phyloP scores from a whole-genome alignment of 2,797 vertebrate species.

The Eptatretus atami region DNA sequence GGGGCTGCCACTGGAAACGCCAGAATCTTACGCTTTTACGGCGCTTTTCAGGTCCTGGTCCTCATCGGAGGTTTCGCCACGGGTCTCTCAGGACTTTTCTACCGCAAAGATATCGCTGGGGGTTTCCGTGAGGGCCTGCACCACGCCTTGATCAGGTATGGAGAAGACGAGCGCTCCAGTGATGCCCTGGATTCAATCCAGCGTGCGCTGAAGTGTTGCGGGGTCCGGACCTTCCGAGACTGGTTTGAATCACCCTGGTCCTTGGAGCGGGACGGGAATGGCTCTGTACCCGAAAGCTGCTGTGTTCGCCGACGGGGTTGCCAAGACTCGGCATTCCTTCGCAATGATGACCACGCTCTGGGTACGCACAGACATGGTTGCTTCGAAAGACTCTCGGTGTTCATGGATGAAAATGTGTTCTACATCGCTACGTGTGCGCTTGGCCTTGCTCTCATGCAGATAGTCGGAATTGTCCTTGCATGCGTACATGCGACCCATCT shows the following conservation, averaged over 20 bases:
- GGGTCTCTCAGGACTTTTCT: constrained; percentile 38
- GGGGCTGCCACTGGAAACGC: constrained; percentile 39
- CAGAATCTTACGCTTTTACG: constrained; percentile 30
- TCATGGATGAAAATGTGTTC: constrained; percentile 36
- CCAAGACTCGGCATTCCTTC: constrained; percentile 8
- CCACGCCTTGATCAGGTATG: constrained; percentile 26
- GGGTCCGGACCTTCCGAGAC: constrained; percentile 36
- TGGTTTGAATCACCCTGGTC: constrained; percentile 42
- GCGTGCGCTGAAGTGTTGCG: constrained; percentile 33
- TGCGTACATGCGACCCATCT: constrained; percentile 32
- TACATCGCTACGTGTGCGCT: constrained; percentile 34
- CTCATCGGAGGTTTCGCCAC: constrained; percentile 25
- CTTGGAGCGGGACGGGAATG: constrained; percentile 12
- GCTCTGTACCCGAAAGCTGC: constrained; percentile 42
- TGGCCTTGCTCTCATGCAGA: constrained; percentile 26
- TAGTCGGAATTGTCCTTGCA: constrained; percentile 27
- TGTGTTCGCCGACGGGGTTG: constrained; percentile 28
- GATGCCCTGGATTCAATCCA: constrained; percentile 41
- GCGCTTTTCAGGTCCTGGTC: constrained; percentile 28
- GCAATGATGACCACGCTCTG: constrained; percentile 13
- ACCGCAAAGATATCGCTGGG: constrained; percentile 28
- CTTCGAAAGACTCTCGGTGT: constrained; percentile 32
- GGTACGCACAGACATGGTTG: constrained; percentile 32
- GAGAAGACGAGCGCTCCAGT: constrained; percentile 27
- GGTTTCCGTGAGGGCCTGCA: constrained; percentile 37